Percentiles rank a stretch among this genome's conserved stretches.
These are phyloP conservation scores for Lucinisca nassula DNA, from an alignment of 2,888 invertebrate species.

Conservation along the genomic window DNA sequence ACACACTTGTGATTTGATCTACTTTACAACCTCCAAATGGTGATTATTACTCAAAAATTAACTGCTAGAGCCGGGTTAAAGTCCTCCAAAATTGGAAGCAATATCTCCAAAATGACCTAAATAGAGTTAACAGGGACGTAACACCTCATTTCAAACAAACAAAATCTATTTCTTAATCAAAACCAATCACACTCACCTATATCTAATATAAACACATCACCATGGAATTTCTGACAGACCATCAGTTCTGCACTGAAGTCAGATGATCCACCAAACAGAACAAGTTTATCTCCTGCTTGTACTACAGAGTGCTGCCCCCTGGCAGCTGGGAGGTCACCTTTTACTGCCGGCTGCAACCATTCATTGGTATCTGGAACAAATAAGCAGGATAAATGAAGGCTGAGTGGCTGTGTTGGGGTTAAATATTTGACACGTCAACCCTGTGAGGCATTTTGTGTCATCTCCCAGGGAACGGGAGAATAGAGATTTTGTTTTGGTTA, in stretches of 20 bases:
- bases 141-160: no score
- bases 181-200: conserved; percentile 74
- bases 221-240: conserved; percentile 82
- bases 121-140: no score
- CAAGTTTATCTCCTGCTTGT: conserved; percentile 78
- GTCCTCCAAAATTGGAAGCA: no score
- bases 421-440: no score
- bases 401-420: no score
- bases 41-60: neutral
- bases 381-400: no score
- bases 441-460: no score
- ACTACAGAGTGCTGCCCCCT: conserved; percentile 84
- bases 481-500: no score
- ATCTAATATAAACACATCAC: conserved; percentile 77
- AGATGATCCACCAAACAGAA: conserved; percentile 85
- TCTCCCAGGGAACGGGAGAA: no score
- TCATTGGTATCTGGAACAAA: conserved; percentile 82
- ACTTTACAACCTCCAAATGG: no score
- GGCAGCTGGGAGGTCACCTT: conserved; percentile 76
- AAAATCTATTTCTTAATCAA: neutral
- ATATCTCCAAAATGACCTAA: no score
- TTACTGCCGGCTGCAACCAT: conserved; percentile 83
- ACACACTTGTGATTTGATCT: no score
- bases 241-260: conserved; percentile 82
- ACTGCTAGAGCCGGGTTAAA: neutral